Percentiles rank a stretch among this genome's conserved stretches.
These are phyloP conservation scores for Odontamblyopus rebecca DNA, from an alignment of 2,797 vertebrate species.

Conservation along the genomic window DNA sequence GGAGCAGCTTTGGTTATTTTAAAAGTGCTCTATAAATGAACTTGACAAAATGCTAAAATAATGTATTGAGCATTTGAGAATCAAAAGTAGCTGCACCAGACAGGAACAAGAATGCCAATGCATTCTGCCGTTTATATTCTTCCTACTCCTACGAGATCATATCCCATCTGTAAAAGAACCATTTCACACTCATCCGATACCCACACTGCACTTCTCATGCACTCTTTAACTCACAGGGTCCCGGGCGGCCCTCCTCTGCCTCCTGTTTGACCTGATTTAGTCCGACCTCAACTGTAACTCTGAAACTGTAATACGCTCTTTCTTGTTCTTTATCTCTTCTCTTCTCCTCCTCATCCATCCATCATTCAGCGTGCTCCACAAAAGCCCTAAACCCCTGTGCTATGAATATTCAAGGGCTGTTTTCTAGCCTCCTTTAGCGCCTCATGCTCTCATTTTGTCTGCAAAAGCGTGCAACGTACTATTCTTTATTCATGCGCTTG, in stretches of 20 bases:
- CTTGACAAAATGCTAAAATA: too few relatives aligned
- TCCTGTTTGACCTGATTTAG: conserved; percentile 13
- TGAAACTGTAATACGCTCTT: neutral
- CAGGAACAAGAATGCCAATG: neutral
- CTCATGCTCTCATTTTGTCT: neutral
- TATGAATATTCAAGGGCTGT: conserved; percentile 2
- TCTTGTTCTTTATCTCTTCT: neutral
- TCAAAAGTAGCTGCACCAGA: neutral
- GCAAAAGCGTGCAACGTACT: neutral
- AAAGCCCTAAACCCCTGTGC: neutral
- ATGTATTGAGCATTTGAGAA: neutral
- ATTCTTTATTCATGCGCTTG: neutral
- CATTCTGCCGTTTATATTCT: too few relatives aligned
- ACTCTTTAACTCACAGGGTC: neutral
- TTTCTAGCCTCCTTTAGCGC: neutral
- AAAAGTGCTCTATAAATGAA: too few relatives aligned
- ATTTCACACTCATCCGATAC: neutral
- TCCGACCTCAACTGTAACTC: neutral
- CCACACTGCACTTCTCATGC: neutral
- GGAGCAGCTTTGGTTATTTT: neutral
- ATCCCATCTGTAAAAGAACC: neutral
- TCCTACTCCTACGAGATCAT: neutral
- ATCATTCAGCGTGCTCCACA: neutral
- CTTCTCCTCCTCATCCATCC: neutral
- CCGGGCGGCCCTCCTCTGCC: neutral